Evolutionary conservation across 2,888 invertebrate species (phyloP).

Genomic region (Microdon myrmicae): DNA sequence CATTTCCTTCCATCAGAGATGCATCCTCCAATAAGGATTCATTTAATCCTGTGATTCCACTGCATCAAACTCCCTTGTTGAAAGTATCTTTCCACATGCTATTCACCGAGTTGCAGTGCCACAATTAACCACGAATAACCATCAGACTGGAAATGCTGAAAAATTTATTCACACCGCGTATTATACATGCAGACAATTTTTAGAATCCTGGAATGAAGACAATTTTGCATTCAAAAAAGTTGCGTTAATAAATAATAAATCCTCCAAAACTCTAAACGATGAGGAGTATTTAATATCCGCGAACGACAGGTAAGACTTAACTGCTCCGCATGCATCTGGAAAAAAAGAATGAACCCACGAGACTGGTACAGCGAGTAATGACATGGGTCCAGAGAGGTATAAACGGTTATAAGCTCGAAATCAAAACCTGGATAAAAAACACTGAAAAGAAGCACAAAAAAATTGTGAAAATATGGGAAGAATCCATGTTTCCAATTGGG

Average conservation of each 20-base stretch:
- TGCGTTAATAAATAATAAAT: conserved; percentile 36
- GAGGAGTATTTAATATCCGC: conserved; percentile 36
- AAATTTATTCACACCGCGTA: conserved; percentile 35
- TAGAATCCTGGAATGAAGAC: conserved; percentile 21
- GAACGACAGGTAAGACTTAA: conserved; percentile 34
- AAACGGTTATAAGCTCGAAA: conserved; percentile 21
- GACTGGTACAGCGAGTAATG: conserved; percentile 11
- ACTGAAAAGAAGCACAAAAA: conserved; percentile 13
- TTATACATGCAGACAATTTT: conserved; percentile 32
- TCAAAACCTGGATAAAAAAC: no score
- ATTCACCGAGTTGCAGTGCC: conserved; percentile 29
- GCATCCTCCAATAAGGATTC: no score
- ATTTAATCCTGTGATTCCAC: no score
- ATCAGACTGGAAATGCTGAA: conserved; percentile 53
- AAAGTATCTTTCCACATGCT: no score
- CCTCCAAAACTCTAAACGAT: conserved; percentile 34
- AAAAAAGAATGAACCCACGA: conserved; percentile 13
- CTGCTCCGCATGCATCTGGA: conserved; percentile 7
- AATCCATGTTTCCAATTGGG: conserved; percentile 38
- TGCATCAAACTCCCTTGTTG: no score
- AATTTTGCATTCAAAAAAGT: conserved; percentile 19
- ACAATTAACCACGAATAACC: conserved; percentile 52
- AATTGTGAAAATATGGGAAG: conserved; percentile 19
- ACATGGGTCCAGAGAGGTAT: conserved; percentile 23
- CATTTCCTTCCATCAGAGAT: no score